Evolutionary conservation across 2,797 vertebrate genomes (phyloP).

Genomic region (Gobio occitaniae): DNA sequence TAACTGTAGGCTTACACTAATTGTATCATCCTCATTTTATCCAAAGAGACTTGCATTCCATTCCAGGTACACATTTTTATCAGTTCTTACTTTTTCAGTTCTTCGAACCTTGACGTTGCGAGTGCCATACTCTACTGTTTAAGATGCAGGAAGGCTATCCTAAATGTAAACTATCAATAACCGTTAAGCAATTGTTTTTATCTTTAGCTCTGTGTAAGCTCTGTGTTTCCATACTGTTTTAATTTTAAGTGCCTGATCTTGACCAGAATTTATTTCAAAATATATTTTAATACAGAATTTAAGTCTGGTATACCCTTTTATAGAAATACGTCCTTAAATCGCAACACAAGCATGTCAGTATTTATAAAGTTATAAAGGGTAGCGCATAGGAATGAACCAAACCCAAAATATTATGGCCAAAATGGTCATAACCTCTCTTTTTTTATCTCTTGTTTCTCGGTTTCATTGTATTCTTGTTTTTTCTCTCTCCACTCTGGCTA

Average conservation of each 20-base stretch:
- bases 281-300: neutral
- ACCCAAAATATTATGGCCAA: neutral
- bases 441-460: conserved; percentile 21
- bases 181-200: no score
- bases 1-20: neutral
- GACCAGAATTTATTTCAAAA: neutral
- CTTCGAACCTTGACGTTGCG: neutral
- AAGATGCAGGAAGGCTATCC: neutral
- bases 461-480: conserved; percentile 36
- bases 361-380: neutral
- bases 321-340: neutral
- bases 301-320: neutral
- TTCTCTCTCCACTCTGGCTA: conserved; percentile 36
- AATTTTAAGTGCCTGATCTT: neutral
- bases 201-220: no score
- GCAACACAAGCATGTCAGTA: neutral
- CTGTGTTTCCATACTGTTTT: neutral
- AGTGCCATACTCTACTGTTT: no score
- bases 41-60: neutral
- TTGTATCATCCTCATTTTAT: neutral
- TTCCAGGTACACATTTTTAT: neutral
- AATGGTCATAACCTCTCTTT: neutral
- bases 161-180: neutral
- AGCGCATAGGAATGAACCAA: neutral
- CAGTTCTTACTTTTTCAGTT: neutral